Conservation (phyloP, 2,113 vertebrate genomes). For the Sceloporus tristichus region DNA sequence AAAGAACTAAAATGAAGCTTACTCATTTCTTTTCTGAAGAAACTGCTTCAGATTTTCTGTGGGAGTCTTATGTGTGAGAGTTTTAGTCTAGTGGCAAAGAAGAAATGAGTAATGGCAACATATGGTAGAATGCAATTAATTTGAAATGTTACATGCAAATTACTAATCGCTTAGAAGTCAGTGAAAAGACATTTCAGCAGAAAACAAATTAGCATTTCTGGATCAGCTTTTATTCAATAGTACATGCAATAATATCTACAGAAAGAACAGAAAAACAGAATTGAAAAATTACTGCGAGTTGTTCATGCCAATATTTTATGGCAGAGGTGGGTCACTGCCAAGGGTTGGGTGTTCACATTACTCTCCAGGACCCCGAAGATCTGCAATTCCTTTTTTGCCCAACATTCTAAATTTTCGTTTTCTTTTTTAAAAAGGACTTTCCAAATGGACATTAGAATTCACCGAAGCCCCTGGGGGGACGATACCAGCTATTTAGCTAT, state of each 20-base stretch:
- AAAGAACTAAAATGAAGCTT: not conserved
- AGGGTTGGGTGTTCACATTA: too few species aligned
- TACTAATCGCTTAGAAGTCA: slow-evolving; percentile 46
- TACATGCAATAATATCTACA: not conserved
- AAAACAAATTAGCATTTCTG: slow-evolving; percentile 39
- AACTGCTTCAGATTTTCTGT: slow-evolving; percentile 38
- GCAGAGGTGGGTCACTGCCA: too few species aligned
- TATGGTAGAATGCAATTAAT: slow-evolving; percentile 61
- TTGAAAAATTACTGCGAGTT: not conserved
- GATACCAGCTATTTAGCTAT: too few species aligned
- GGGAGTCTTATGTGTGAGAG: slow-evolving; percentile 10
- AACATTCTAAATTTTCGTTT: too few species aligned
- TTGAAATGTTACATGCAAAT: slow-evolving; percentile 26
- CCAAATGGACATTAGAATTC: too few species aligned
- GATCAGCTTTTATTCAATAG: not conserved
- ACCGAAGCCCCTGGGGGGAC: too few species aligned
- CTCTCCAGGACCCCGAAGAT: too few species aligned
- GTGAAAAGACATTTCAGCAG: slow-evolving; percentile 28
- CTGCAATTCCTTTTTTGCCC: too few species aligned
- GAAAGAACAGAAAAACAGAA: not conserved
- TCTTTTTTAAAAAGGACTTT: too few species aligned
- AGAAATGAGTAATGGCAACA: slow-evolving; percentile 60
- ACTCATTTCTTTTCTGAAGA: slow-evolving; percentile 40
- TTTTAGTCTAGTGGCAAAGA: slow-evolving; percentile 34
- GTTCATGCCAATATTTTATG: not conserved